Evolutionary conservation across 1,140 invertebrate species (phyloP), one percentile per base, ranked within the genome.

Genomic region (Hylyphantes graminicola): DNA sequence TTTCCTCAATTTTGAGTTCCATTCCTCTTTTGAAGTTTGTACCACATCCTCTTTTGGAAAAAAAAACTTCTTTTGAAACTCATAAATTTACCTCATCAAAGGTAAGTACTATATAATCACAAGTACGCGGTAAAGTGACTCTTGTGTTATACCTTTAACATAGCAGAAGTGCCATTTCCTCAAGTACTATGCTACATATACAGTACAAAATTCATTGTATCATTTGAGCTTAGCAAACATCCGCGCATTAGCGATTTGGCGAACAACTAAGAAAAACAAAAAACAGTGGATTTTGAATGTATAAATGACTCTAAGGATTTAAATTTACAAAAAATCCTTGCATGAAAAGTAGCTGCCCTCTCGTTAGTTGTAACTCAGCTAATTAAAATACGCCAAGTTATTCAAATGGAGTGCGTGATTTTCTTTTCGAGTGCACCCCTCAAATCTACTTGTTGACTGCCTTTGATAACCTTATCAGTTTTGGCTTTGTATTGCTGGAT

Each of bases 251-350:
- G 76, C 54, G 76, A 64, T 19, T 65, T 55, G 21, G 76, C 48
- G 76, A 15, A 19, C 48, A 67, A 67, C 51, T 35, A 54, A 74
- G 61, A 17, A 67, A 78, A 78, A 50, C 51, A 67, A 54, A 64
- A 51, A 65, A 17, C 12, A 65, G 50, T 48, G n/a, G 12, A 15
- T 65, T 19, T 67, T 51, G 67, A 67, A 67, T 63, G 65, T 51
- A 54, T 65, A 67, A 78, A 67, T 78, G 76, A 78, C 61, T 65
- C 63, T 78, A 55, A 78, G 76, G 63, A 78, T 78, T 78, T 78
- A 76, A 76, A 61, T 76, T 76, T 63, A 78, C 65, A 67, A 78
- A 78, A 35, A 35, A 35, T 35, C 35, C 35, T 35, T 78, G 53
- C 48, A 65, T 65, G 15, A 9, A 51, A 78, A 67, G 63, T 21